Percentiles rank a stretch among this genome's conserved stretches.
Evolutionary conservation across 2,888 invertebrate species (phyloP).

Genomic region (Chironomus tentans): DNA sequence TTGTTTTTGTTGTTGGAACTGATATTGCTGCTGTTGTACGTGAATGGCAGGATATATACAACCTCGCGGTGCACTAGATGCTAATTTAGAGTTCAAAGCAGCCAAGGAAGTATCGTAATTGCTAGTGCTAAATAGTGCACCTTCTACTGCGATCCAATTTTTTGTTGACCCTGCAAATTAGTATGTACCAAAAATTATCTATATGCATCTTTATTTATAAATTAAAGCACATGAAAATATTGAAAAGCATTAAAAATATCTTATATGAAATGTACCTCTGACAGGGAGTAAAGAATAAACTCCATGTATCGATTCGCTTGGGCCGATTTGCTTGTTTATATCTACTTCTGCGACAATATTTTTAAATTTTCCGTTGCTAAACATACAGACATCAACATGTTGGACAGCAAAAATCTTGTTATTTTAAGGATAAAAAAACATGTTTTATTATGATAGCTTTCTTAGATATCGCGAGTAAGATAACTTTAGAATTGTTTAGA

Average conservation of each 20-base stretch:
- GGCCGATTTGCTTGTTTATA: slow-evolving; percentile 54
- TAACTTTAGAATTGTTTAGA: no score
- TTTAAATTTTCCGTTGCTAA: slow-evolving; percentile 84
- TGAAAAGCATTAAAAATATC: no score
- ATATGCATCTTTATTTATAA: no score
- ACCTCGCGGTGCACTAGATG: slow-evolving; percentile 32
- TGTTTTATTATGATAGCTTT: no score
- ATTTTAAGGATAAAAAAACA: no score
- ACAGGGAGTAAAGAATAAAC: slow-evolving; percentile 57
- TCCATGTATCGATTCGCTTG: slow-evolving; percentile 52
- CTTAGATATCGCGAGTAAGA: no score
- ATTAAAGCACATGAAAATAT: no score
- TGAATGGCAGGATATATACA: neutral
- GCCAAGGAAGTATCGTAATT: slow-evolving; percentile 31
- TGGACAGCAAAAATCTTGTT: slow-evolving; percentile 77
- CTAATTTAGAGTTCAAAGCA: slow-evolving; percentile 33
- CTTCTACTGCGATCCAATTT: slow-evolving; percentile 79
- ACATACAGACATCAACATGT: slow-evolving; percentile 85
- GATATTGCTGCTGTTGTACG: slow-evolving; percentile 38
- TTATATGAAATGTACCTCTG: slow-evolving; percentile 46
- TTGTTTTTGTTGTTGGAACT: neutral
- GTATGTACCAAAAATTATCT: neutral
- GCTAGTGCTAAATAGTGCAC: slow-evolving; percentile 60
- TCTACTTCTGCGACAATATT: slow-evolving; percentile 67
- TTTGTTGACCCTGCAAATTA: slow-evolving; percentile 57